These are phyloP conservation scores for Athetis lepigone DNA, from an alignment of 2,888 invertebrate species.

Conservation along the genomic window DNA sequence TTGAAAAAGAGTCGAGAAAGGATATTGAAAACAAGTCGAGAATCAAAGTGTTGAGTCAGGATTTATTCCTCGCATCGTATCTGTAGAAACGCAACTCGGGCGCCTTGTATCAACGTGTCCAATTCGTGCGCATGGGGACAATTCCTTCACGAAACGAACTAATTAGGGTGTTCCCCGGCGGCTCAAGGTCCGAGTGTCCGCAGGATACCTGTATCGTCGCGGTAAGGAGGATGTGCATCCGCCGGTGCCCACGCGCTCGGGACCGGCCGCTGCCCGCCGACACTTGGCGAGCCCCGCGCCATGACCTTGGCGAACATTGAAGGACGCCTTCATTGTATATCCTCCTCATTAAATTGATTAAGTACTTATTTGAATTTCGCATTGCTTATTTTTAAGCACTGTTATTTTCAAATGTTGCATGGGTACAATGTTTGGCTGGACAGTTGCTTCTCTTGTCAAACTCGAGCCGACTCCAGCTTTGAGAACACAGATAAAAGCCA, in stretches of 20 bases:
- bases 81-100: not conserved
- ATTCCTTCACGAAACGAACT: conserved; percentile 17
- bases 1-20: too few relatives aligned
- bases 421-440: too few relatives aligned
- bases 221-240: conserved; percentile 87
- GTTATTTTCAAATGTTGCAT: too few relatives aligned
- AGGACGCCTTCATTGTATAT: conserved; percentile 39
- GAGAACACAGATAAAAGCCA: not conserved
- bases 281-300: conserved; percentile 4
- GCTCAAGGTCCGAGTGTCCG: conserved; percentile 58
- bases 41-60: too few relatives aligned
- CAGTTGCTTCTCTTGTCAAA: not conserved
- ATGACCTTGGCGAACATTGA: conserved; percentile 40
- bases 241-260: conserved; percentile 67
- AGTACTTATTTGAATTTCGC: not conserved
- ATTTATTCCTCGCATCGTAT: too few relatives aligned
- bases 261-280: conserved; percentile 17
- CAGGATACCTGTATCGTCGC: conserved; percentile 83
- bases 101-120: not conserved
- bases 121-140: conserved; percentile 1
- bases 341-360: not conserved
- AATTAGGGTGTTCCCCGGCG: conserved; percentile 47
- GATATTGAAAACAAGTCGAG: too few relatives aligned
- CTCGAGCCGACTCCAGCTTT: not conserved
- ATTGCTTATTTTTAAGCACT: not conserved